A percentile compares a stretch with the other conserved stretches of the same genome.
Conservation (phyloP, 1,140 invertebrate genomes). For the Octopus sinensis region DNA sequence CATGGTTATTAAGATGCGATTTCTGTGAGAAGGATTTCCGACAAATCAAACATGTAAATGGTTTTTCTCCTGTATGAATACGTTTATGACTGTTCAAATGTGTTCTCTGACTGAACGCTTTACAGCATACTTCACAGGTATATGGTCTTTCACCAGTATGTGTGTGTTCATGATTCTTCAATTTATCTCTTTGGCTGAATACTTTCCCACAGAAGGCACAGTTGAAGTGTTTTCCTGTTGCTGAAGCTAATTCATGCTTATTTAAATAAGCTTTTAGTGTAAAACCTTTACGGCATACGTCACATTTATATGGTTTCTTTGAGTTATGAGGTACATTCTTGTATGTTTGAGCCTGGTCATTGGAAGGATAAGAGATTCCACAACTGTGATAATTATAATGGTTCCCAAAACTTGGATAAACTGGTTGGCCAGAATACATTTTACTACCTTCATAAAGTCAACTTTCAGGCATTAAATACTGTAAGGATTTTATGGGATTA, state of each 20-base stretch:
- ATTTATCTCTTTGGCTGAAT: constrained; percentile 14
- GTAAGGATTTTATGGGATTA: neutral
- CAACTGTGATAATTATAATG: constrained; percentile 5
- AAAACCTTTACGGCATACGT: constrained; percentile 83
- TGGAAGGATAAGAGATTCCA: neutral
- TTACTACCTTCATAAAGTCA: neutral
- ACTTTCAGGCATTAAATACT: neutral
- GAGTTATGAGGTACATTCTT: constrained; percentile 11
- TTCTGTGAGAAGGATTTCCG: constrained; percentile 17
- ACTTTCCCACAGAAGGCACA: constrained; percentile 20
- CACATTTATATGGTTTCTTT: constrained; percentile 64
- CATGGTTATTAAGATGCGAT: constrained; percentile 27
- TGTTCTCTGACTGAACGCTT: constrained; percentile 12
- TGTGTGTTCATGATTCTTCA: constrained; percentile 20
- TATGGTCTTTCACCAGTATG: constrained; percentile 24
- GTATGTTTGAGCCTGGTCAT: neutral
- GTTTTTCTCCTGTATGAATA: constrained; percentile 24
- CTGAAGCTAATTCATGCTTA: constrained; percentile 58
- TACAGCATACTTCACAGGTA: constrained; percentile 21
- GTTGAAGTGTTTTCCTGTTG: constrained; percentile 1
- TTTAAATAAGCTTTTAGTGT: constrained; percentile 84
- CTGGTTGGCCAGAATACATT: neutral
- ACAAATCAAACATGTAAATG: constrained; percentile 30
- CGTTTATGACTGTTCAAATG: constrained; percentile 16
- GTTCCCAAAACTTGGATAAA: neutral